Percentiles rank a stretch among this genome's conserved stretches.
Evolutionary conservation across 2,113 vertebrate genomes (phyloP).

Genomic region (Eulacestoma nigropectus): DNA sequence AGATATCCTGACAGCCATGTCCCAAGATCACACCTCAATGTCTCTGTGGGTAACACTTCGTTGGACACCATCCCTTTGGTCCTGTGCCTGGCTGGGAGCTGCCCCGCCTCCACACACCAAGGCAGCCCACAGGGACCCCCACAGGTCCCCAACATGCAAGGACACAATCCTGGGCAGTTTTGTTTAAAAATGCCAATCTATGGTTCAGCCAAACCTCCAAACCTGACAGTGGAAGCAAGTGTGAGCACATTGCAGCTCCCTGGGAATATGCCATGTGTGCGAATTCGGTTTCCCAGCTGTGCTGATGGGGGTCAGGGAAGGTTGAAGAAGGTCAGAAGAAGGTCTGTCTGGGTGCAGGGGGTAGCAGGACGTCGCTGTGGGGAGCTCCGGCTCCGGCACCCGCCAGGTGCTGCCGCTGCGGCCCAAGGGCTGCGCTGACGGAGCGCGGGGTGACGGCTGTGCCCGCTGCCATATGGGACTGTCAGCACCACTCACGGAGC

Average conservation of each 20-base stretch:
- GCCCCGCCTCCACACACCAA: not conserved
- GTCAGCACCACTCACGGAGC: not conserved
- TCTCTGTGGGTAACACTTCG: not conserved
- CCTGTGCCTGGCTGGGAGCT: not conserved
- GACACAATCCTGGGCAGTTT: not conserved
- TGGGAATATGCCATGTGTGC: fast-evolving
- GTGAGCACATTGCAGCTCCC: fast-evolving
- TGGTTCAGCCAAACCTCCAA: not conserved
- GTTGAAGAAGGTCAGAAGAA: not conserved
- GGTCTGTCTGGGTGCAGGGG: not conserved
- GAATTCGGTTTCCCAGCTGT: not conserved
- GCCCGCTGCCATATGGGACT: not conserved
- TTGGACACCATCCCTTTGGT: not conserved
- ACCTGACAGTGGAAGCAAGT: not conserved
- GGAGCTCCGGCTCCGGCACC: not conserved
- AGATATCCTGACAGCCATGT: not conserved
- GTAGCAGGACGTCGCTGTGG: fast-evolving
- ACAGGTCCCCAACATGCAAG: fast-evolving
- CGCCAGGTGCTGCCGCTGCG: not conserved
- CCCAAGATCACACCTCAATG: fast-evolving
- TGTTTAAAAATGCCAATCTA: not conserved
- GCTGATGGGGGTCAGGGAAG: not conserved
- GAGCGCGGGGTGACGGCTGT: not conserved
- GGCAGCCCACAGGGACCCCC: not conserved
- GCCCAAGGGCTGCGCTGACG: not conserved